Evolutionary conservation across 2,797 vertebrate genomes (phyloP).

Genomic region (Melopsittacus undulatus): DNA sequence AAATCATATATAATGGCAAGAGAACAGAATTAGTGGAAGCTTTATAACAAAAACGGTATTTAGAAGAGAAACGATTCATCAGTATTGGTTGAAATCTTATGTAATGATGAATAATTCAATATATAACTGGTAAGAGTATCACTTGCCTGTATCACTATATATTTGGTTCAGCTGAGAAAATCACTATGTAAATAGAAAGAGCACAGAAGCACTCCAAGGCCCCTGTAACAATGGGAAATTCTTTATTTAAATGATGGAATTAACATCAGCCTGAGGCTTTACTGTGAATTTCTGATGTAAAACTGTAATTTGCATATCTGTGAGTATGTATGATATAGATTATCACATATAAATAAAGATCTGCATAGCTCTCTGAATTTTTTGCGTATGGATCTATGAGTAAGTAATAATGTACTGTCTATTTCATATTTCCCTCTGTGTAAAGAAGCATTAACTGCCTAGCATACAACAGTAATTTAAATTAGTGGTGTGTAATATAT

Average conservation of each 20-base stretch:
- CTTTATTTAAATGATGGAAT: slow-evolving; percentile 68
- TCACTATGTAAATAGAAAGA: slow-evolving; percentile 56
- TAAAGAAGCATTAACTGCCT: slow-evolving; percentile 12
- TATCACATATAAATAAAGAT: slow-evolving; percentile 53
- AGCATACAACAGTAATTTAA: not conserved
- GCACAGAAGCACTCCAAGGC: slow-evolving; percentile 47
- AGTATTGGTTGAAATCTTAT: slow-evolving; percentile 44
- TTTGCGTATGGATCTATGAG: not conserved
- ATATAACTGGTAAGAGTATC: slow-evolving; percentile 35
- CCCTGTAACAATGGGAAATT: slow-evolving; percentile 44
- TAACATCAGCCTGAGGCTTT: slow-evolving; percentile 62
- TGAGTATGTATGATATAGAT: slow-evolving; percentile 44
- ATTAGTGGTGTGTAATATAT: not conserved
- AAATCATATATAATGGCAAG: slow-evolving; percentile 40
- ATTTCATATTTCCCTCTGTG: not conserved
- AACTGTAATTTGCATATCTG: slow-evolving; percentile 55
- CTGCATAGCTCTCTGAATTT: slow-evolving; percentile 9
- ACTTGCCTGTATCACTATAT: slow-evolving; percentile 21
- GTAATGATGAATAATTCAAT: slow-evolving; percentile 65
- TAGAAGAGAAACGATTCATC: slow-evolving; percentile 44
- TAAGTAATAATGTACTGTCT: not conserved
- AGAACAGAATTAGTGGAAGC: slow-evolving; percentile 49
- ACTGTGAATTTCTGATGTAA: slow-evolving; percentile 55
- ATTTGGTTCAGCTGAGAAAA: slow-evolving; percentile 44
- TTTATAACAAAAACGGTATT: not conserved